These are phyloP conservation scores for Catocala nupta DNA, from an alignment of 2,888 invertebrate genomes.

Conservation along the genomic window DNA sequence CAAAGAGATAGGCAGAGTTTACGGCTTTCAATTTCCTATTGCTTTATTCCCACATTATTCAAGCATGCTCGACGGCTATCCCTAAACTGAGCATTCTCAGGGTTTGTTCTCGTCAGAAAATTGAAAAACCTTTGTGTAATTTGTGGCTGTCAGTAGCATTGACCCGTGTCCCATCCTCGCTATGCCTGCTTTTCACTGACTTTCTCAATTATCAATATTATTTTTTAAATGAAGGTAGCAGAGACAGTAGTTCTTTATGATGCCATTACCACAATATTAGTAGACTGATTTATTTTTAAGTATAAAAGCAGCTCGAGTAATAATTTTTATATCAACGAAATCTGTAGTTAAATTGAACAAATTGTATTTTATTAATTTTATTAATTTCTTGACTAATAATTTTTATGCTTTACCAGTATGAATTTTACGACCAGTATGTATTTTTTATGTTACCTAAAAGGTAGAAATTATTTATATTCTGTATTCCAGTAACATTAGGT, in stretches of 20 bases:
- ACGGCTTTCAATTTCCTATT: no score
- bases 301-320: background rate
- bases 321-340: conserved; percentile 27
- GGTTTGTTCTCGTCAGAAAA: no score
- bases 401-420: conserved; percentile 17
- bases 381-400: background rate
- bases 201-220: no score
- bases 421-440: conserved; percentile 30
- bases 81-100: no score
- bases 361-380: conserved; percentile 16
- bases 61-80: no score
- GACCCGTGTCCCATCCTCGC: no score
- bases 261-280: conserved; percentile 42
- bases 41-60: no score
- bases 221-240: no score
- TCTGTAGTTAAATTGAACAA: conserved; percentile 27
- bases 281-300: conserved; percentile 47
- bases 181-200: no score
- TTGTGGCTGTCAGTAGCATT: no score
- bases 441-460: conserved; percentile 55
- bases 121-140: no score
- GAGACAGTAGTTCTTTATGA: conserved; percentile 3
- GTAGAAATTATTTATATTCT: conserved; percentile 44
- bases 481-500: background rate
- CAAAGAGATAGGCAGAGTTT: no score